Percentiles rank a stretch among this genome's conserved stretches.
Conservation (phyloP, 2,888 invertebrate species). For the Drosophila paranaensis region DNA sequence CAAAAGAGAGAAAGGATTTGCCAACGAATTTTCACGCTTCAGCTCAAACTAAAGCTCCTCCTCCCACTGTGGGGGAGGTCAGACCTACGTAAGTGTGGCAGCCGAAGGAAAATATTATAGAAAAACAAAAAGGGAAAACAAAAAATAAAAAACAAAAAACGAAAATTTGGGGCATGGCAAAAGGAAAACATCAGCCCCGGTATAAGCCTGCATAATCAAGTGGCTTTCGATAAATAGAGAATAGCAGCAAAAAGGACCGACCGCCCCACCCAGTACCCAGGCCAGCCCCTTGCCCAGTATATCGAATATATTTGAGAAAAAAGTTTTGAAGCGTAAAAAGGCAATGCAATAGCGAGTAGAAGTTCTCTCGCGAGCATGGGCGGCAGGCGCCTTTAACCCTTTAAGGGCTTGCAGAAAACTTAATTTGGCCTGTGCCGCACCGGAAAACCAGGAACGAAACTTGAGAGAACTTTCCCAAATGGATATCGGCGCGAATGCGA, state of each 20-base stretch:
- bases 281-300: conserved; percentile 55
- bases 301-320: conserved; percentile 80
- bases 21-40: conserved; percentile 71
- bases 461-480: conserved; percentile 37
- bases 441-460: conserved; percentile 51
- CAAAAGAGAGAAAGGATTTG: conserved; percentile 66
- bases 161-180: conserved; percentile 32
- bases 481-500: conserved; percentile 23
- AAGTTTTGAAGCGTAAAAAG: conserved; percentile 75
- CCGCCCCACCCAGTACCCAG: conserved; percentile 8
- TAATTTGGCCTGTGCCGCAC: conserved; percentile 54
- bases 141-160: conserved; percentile 12
- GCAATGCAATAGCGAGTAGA: conserved; percentile 36
- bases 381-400: conserved; percentile 22
- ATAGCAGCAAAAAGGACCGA: conserved; percentile 48
- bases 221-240: conserved; percentile 80
- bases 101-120: conserved; percentile 47
- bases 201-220: conserved; percentile 82
- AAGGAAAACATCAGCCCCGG: conserved; percentile 63
- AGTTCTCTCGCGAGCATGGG: conserved; percentile 9
- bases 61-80: conserved; percentile 4
- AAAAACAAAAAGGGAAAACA: conserved; percentile 14
- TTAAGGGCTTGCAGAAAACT: conserved; percentile 53
- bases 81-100: conserved; percentile 10
- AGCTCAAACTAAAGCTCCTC: conserved; percentile 57